Evolutionary conservation across 1,140 invertebrate genomes (phyloP).

Genomic region (Dinoponera quadriceps): DNA sequence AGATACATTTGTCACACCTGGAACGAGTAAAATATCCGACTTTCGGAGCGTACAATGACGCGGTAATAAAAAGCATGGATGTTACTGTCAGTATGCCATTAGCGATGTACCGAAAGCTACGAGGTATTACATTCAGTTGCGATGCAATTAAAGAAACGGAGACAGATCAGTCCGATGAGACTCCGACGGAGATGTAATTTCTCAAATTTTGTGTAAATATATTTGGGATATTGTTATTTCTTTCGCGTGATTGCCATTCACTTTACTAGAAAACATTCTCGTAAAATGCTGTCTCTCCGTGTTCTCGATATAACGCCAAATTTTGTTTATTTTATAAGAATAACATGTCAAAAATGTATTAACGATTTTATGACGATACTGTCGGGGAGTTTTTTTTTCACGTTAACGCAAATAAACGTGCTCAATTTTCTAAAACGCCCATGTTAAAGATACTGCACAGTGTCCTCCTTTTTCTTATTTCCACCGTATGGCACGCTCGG

Average conservation of each 20-base stretch:
- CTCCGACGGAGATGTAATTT: not conserved
- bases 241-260: no score
- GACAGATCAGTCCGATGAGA: not conserved
- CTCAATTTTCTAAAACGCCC: not conserved
- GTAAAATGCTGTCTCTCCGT: no score
- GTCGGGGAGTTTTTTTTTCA: not conserved
- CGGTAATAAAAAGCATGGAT: slow-evolving; percentile 62
- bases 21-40: slow-evolving; percentile 63
- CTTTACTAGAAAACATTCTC: no score
- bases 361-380: not conserved
- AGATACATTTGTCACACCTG: slow-evolving; percentile 67
- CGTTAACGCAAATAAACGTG: not conserved
- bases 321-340: no score
- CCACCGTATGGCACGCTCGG: not conserved
- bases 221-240: not conserved
- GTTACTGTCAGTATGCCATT: slow-evolving; percentile 62
- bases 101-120: slow-evolving; percentile 58
- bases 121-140: slow-evolving; percentile 42
- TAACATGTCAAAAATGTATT: no score
- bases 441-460: not conserved
- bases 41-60: slow-evolving; percentile 73
- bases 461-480: not conserved
- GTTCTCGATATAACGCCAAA: no score
- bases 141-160: slow-evolving; percentile 28
- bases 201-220: slow-evolving; percentile 16